Percentiles rank a stretch among this genome's conserved stretches.
These are phyloP conservation scores for Phainopepla nitens DNA, from an alignment of 2,113 vertebrate genomes.

Conservation along the genomic window DNA sequence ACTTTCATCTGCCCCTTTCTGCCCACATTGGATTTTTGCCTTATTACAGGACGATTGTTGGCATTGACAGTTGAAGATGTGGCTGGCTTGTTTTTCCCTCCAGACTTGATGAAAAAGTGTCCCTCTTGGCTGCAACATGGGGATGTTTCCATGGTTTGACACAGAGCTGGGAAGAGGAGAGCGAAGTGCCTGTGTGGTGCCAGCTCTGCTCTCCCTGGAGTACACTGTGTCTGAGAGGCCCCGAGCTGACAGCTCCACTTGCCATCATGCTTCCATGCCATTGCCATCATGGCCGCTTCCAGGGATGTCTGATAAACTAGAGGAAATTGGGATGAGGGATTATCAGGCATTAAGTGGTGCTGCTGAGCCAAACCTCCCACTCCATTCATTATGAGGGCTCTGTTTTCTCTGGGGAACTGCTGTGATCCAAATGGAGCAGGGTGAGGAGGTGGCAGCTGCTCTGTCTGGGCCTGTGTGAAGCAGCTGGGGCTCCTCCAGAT, in stretches of 20 bases:
- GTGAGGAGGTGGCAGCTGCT: not conserved
- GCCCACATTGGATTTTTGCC: not conserved
- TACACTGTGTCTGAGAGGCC: not conserved
- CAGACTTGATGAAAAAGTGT: not conserved
- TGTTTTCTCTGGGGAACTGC: not conserved
- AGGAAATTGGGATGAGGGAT: not conserved
- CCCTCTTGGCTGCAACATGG: not conserved
- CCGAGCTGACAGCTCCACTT: not conserved
- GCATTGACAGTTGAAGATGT: rapidly evolving
- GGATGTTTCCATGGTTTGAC: not conserved
- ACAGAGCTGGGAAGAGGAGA: not conserved
- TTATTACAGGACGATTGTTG: not conserved
- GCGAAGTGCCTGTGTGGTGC: not conserved
- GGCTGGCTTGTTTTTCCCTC: not conserved
- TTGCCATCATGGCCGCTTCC: not conserved
- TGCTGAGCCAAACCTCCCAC: not conserved
- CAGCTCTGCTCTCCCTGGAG: not conserved
- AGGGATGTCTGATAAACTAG: not conserved
- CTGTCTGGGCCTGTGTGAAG: not conserved
- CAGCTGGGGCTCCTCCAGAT: not conserved
- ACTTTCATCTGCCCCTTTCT: not conserved
- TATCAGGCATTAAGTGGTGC: not conserved
- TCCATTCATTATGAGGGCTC: rapidly evolving
- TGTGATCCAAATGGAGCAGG: not conserved
- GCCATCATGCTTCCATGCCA: not conserved